Conservation (phyloP, 1,140 invertebrate species). For the Zaprionus lachaisei region DNA sequence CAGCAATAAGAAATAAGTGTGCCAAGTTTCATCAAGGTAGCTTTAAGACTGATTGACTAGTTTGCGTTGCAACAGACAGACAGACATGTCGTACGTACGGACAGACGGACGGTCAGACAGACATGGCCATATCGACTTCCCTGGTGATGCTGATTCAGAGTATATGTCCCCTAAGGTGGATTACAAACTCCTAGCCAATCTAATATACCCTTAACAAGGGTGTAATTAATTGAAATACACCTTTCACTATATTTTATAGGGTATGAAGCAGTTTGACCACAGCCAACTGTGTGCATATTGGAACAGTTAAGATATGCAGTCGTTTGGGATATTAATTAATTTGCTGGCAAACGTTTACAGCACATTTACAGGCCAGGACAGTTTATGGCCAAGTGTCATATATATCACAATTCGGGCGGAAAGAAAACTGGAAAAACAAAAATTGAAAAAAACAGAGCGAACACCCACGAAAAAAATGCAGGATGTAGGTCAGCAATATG, state of each 20-base stretch:
- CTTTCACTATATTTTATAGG: neutral
- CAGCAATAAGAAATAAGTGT: too few relatives aligned
- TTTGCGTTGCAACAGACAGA: too few relatives aligned
- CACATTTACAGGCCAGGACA: slow-evolving; percentile 49
- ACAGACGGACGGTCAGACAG: too few relatives aligned
- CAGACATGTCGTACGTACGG: too few relatives aligned
- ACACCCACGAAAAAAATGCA: slow-evolving; percentile 6
- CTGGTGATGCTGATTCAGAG: too few relatives aligned
- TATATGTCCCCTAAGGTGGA: too few relatives aligned
- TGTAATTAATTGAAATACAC: too few relatives aligned
- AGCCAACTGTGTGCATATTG: neutral
- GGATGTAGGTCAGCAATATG: slow-evolving; percentile 74
- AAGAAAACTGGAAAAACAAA: slow-evolving; percentile 6
- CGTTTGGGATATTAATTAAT: slow-evolving; percentile 58
- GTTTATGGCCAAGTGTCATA: slow-evolving; percentile 58
- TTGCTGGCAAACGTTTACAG: slow-evolving; percentile 39
- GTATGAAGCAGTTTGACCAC: neutral
- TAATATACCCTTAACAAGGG: too few relatives aligned
- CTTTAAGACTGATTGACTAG: too few relatives aligned
- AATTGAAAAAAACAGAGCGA: neutral
- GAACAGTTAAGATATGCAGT: slow-evolving; percentile 24
- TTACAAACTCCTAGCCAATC: too few relatives aligned
- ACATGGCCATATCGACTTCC: too few relatives aligned
- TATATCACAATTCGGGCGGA: slow-evolving; percentile 41
- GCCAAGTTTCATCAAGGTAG: too few relatives aligned